A percentile compares a stretch with the other conserved stretches of the same genome.
These are phyloP conservation scores for Eretmochelys imbricata DNA, from an alignment of 2,113 vertebrate genomes.

Conservation along the genomic window DNA sequence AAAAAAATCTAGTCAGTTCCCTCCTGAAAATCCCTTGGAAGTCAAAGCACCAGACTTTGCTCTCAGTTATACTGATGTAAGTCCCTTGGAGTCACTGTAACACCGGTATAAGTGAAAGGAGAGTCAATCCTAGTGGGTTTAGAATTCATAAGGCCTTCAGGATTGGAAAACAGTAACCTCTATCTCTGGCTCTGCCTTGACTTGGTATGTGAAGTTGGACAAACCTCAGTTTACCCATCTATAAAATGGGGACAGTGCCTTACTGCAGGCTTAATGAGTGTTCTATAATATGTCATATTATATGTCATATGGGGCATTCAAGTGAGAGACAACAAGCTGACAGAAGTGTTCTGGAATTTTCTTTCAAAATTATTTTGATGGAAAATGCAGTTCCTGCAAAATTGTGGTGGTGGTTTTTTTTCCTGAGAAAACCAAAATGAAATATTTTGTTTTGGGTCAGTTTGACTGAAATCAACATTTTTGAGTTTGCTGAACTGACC, in stretches of 20 bases:
- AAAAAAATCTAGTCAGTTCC: neutral
- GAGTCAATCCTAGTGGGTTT: neutral
- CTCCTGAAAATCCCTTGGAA: neutral
- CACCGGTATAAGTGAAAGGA: neutral
- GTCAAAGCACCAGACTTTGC: neutral
- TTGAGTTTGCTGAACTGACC: neutral
- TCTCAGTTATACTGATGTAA: neutral
- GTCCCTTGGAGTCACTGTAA: neutral
- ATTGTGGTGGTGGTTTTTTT: neutral
- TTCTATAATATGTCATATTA: neutral
- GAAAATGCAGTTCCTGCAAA: neutral
- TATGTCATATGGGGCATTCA: neutral
- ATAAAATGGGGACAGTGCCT: neutral
- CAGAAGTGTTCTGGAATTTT: neutral
- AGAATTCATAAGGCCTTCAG: neutral
- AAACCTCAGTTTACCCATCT: neutral
- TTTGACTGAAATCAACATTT: neutral
- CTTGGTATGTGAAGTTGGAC: neutral
- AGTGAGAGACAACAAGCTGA: neutral
- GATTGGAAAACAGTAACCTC: neutral
- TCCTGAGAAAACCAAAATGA: neutral
- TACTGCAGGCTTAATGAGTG: neutral
- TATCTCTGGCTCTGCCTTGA: neutral
- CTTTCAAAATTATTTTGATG: neutral
- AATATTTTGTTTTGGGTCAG: neutral